phyloP scores from a whole-genome alignment of 2,888 invertebrate species.

The Stictocephala bisonia region DNA sequence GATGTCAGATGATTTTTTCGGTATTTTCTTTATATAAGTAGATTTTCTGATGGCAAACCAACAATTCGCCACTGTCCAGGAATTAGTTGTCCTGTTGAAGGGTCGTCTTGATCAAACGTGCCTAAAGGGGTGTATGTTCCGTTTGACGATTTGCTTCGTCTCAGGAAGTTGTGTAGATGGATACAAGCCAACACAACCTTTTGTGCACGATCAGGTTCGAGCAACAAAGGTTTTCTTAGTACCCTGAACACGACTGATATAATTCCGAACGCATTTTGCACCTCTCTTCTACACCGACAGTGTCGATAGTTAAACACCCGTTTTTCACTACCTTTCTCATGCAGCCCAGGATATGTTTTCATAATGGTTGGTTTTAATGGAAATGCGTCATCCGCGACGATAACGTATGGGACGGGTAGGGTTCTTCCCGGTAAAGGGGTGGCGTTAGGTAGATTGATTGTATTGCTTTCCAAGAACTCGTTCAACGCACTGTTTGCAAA shows the following conservation, averaged over 20 bases:
- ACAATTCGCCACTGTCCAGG: constrained; percentile 42
- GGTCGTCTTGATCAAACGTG: constrained; percentile 50
- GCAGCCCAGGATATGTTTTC: constrained; percentile 55
- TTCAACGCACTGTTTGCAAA: constrained; percentile 55
- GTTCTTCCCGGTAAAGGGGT: constrained; percentile 50
- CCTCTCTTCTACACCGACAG: constrained; percentile 56
- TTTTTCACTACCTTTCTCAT: constrained; percentile 50
- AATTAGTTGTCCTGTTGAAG: constrained; percentile 40
- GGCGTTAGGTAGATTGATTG: constrained; percentile 54
- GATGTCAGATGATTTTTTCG: constrained; percentile 25
- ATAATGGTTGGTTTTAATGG: constrained; percentile 49
- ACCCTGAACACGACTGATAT: constrained; percentile 51
- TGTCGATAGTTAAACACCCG: constrained; percentile 61
- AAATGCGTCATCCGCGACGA: constrained; percentile 58
- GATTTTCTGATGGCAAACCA: constrained; percentile 29
- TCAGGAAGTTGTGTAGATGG: constrained; percentile 57
- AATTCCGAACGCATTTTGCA: constrained; percentile 58
- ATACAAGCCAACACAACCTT: constrained; percentile 53
- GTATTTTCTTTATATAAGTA: constrained; percentile 21
- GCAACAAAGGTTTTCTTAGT: constrained; percentile 55
- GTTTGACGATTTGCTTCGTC: constrained; percentile 48
- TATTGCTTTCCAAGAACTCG: constrained; percentile 56
- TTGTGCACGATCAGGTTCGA: constrained; percentile 54
- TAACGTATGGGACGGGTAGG: constrained; percentile 57
- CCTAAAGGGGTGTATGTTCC: constrained; percentile 50